Conservation (phyloP, 2,113 vertebrate genomes). For the Platysternon megacephalum region DNA sequence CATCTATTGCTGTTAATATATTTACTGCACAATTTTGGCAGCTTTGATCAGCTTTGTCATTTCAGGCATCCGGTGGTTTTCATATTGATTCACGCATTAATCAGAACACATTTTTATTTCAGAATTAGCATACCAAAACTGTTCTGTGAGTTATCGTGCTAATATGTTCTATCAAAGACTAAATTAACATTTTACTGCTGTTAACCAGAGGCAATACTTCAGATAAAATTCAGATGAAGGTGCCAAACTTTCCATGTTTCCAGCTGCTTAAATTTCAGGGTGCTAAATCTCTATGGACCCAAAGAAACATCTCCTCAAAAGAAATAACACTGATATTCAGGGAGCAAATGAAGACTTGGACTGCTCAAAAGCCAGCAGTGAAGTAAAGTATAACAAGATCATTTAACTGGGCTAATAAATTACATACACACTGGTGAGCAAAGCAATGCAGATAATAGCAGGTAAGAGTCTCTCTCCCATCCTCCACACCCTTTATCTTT, state of each 20-base stretch:
- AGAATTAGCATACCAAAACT: constrained; percentile 71
- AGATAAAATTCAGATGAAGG: constrained; percentile 59
- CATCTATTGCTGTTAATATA: constrained; percentile 9
- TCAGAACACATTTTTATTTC: constrained; percentile 62
- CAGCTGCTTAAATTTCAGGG: constrained; percentile 63
- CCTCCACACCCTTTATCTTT: constrained; percentile 11
- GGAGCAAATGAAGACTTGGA: constrained; percentile 4
- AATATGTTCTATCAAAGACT: constrained; percentile 74
- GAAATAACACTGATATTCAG: constrained; percentile 3
- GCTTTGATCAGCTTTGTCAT: constrained; percentile 66
- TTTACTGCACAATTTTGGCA: constrained; percentile 36
- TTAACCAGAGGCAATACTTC: constrained; percentile 65
- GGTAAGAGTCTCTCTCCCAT: not conserved
- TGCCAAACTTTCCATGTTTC: constrained; percentile 55
- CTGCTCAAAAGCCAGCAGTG: constrained; percentile 13
- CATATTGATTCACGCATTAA: constrained; percentile 69
- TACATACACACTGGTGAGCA: not conserved
- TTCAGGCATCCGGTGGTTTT: constrained; percentile 60
- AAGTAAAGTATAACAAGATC: not conserved
- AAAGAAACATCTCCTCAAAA: constrained; percentile 34
- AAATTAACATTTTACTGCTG: constrained; percentile 76
- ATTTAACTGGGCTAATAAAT: not conserved
- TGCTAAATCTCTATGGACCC: constrained; percentile 9
- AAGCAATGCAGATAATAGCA: not conserved
- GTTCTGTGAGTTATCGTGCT: constrained; percentile 72